Percentiles rank a stretch among this genome's conserved stretches.
Evolutionary conservation across 1,140 invertebrate genomes (phyloP).

Genomic region (Gonatopus flavifemur): DNA sequence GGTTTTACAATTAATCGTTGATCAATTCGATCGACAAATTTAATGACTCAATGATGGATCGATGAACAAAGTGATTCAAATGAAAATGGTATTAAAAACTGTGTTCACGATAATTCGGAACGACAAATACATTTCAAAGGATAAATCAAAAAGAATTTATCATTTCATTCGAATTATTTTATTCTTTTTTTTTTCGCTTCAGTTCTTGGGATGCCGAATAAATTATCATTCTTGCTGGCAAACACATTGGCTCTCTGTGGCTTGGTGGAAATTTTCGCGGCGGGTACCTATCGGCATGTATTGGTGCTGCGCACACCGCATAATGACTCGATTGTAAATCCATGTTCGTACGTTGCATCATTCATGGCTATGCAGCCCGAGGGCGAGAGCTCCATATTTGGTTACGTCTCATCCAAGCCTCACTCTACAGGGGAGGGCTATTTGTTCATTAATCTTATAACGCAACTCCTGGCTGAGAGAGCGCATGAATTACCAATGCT

Average conservation of each 20-base stretch:
- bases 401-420: constrained; percentile 27
- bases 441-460: constrained; percentile 52
- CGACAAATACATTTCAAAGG: no score
- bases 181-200: no score
- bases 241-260: neutral
- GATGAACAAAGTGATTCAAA: no score
- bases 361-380: constrained; percentile 37
- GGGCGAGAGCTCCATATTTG: constrained; percentile 37
- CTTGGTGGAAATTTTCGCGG: neutral
- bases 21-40: no score
- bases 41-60: no score
- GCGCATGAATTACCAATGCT: constrained; percentile 26
- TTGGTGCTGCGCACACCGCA: constrained; percentile 41
- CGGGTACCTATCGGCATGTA: constrained; percentile 7
- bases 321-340: constrained; percentile 49
- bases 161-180: no score
- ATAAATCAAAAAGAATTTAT: no score
- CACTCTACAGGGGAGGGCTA: constrained; percentile 29
- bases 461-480: constrained; percentile 30
- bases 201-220: no score
- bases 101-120: no score
- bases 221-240: no score
- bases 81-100: no score
- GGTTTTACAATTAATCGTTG: no score
- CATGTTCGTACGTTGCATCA: constrained; percentile 40